Base-by-base conservation (phyloP, 1,140 invertebrate genomes). In the Cotesia glomerata region DNA sequence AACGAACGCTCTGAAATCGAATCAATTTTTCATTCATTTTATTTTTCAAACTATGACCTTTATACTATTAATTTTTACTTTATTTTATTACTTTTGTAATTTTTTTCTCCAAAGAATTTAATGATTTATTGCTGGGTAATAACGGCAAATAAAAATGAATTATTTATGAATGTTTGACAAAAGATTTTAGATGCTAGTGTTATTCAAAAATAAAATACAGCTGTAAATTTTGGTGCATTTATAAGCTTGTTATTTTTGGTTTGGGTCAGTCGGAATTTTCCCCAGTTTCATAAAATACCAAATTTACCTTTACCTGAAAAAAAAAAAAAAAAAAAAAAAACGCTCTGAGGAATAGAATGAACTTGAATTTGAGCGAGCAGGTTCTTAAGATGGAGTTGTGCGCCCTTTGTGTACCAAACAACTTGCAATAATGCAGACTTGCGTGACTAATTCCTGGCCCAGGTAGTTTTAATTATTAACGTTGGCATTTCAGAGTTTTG, bases 391-490 rank as follows among this genome's bases (percentile, higher is more conserved):
- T 18, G 32, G 11, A 64, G 9, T 18, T 64, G 18, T 36, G 8
- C 14, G 11, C 35, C 54, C 54, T 68, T 68, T 68, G 66, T 67
- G 4, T 64, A 36, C 65, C 45, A 67, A 67, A 67, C 45, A 65
- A 51, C 26, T 54, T 54, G 66, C 26, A 9, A 16, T 45, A 9
- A 8, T 8, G 36, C 58, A 67, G 62, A 72, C 8, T 72, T 52
- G 62, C 51, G 52, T 72, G 70, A 72, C 70, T 66, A 72, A 72
- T 72, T 66, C 16, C 62, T 16, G 34, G 34, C 16, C 65, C 51
- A 36, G 35, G 13, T 36, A 34, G 58, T 72, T 56, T 45, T 72
- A 72, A 72, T 72, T 72, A 72, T 72, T 66, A 34, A 59, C 35
- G 61, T 26, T 62, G 45, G n/a, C 51, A 7, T 14, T 16, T 39